Evolutionary conservation across 2,888 invertebrate genomes (phyloP), one percentile per base, ranked within the genome.

Genomic region (Ormyrus rosae): DNA sequence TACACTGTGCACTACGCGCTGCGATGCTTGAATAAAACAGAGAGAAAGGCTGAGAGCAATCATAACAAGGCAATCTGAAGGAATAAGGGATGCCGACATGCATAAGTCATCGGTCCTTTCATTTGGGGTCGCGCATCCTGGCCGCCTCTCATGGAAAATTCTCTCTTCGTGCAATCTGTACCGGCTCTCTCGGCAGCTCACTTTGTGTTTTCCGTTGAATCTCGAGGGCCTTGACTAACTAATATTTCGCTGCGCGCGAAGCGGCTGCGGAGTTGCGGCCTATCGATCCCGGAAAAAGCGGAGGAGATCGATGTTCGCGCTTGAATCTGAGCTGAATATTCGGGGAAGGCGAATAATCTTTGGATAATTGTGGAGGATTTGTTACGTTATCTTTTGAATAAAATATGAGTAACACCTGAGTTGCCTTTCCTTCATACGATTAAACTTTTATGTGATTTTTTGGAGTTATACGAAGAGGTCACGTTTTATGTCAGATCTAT

Each of bases 221-320:
- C 53, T 72, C 46, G 53, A 45, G 8, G 34, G 53, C 63, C 50
- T 53, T 72, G 72, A 63, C n/a, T 72, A 61, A 63, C 45, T 72
- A 61, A 72, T 53, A 34, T 34, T 34, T 34, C 34, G 34, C 34
- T 34, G 34, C 34, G 34, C 34, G 34, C 34, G 34, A 34, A 34
- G 34, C 34, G 34, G 34, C 34, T 34, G 34, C 34, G 4, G 34
- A 34, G 34, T 3, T 34, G 4, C 0, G 34, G 34, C 34, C 34
- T 34, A 34, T 34, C 34, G 34, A 34, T 34, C 4, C 34, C 34
- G 8, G 65, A 50, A 45, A 13, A 68, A 11, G 48, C 19, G 48
- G 51, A 60, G 48, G 53, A 10, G 50, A 76, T 76, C 76, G 69
- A 76, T 76, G 55, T 60, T 13, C 50, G 19, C 55, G n/a, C n/a